Conservation (phyloP, 2,888 invertebrate species). For the Leptothorax acervorum region DNA sequence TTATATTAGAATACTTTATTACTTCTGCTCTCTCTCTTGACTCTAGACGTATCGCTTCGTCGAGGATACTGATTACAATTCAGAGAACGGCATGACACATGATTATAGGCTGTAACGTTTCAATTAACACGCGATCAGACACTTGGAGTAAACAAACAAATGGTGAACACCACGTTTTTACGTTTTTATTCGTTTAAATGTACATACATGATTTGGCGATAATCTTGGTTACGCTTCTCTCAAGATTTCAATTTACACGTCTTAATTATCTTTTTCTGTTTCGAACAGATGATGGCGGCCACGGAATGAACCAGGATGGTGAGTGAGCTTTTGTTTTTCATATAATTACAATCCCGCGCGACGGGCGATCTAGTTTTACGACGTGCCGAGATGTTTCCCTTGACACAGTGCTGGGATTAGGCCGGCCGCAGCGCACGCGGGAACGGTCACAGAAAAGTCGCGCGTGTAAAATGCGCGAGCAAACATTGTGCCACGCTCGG, state of each 20-base stretch:
- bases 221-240: slow-evolving; percentile 1
- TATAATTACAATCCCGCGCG: background rate
- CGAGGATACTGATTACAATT: slow-evolving; percentile 20
- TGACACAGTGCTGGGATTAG: slow-evolving; percentile 26
- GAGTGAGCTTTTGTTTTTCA: slow-evolving; percentile 71
- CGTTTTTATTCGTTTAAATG: background rate
- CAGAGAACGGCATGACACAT: background rate
- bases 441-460: slow-evolving; percentile 4
- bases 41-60: background rate
- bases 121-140: slow-evolving; percentile 17
- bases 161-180: background rate
- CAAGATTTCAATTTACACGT: slow-evolving; percentile 24
- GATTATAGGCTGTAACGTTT: slow-evolving; percentile 34
- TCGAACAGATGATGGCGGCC: slow-evolving; percentile 82
- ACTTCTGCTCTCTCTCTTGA: background rate
- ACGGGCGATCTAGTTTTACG: slow-evolving; percentile 1
- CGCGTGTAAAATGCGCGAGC: background rate
- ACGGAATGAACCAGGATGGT: slow-evolving; percentile 85
- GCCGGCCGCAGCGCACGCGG: background rate
- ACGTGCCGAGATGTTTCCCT: background rate
- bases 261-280: slow-evolving; percentile 64
- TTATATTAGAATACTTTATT: slow-evolving; percentile 20
- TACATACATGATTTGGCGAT: background rate
- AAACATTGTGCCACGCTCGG: background rate
- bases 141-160: background rate